Evolutionary conservation across 1,140 invertebrate species (phyloP).

Genomic region (Patella vulgata): DNA sequence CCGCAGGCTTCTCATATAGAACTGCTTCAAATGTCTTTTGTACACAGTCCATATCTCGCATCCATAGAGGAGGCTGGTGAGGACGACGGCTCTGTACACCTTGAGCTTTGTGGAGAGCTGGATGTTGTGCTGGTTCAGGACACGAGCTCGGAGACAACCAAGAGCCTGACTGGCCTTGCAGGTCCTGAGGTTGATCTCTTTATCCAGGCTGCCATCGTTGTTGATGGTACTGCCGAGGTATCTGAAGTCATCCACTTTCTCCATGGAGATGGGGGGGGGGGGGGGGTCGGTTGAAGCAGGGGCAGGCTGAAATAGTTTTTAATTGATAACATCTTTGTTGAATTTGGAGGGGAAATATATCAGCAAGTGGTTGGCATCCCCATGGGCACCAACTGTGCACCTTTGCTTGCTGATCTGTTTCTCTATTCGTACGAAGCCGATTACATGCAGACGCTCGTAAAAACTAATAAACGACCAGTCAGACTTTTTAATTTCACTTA

Average conservation of each 20-base stretch:
- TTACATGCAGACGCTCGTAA: too few relatives aligned
- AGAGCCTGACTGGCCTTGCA: conserved; percentile 25
- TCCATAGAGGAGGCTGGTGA: conserved; percentile 19
- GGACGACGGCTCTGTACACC: conserved; percentile 16
- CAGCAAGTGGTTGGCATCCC: too few relatives aligned
- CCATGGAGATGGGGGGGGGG: conserved; percentile 12
- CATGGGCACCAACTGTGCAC: too few relatives aligned
- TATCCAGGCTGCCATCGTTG: conserved; percentile 15
- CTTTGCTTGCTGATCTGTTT: too few relatives aligned
- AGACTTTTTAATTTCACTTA: too few relatives aligned
- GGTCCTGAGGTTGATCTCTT: conserved; percentile 20
- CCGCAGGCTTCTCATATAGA: conserved; percentile 14
- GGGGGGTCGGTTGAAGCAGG: too few relatives aligned
- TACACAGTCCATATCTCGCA: conserved; percentile 19
- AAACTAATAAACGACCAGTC: too few relatives aligned
- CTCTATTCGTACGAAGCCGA: too few relatives aligned
- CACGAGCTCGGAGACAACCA: not conserved
- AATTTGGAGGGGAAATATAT: too few relatives aligned
- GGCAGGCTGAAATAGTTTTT: conserved; percentile 3
- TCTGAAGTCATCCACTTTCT: conserved; percentile 21
- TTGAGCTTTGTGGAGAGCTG: not conserved
- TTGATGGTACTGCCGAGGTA: too few relatives aligned
- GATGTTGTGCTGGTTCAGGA: too few relatives aligned
- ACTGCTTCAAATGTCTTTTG: conserved; percentile 11
- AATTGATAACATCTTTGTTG: too few relatives aligned